A percentile compares a stretch with the other conserved stretches of the same genome.
phyloP scores from a whole-genome alignment of 2,113 vertebrate genomes.

The Mormyrus lacerda region DNA sequence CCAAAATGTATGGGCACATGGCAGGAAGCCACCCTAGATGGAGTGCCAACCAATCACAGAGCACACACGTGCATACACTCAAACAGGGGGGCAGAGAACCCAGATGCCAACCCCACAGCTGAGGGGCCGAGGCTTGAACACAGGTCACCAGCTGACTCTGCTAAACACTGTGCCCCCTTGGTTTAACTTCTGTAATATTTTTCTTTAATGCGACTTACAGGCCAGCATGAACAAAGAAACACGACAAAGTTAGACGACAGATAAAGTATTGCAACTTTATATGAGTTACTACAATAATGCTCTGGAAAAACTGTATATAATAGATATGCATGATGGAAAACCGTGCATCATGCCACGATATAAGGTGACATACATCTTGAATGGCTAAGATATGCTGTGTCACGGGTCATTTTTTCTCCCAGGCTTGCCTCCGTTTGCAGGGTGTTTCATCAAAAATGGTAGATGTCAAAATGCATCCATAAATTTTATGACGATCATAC shows the following conservation, averaged over 20 bases:
- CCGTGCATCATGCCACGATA: neutral
- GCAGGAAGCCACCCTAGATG: neutral
- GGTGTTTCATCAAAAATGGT: neutral
- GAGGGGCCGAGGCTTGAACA: neutral
- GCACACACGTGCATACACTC: neutral
- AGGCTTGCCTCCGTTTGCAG: neutral
- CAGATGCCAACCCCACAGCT: neutral
- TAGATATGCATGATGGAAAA: neutral
- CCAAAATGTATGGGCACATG: neutral
- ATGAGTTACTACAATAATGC: neutral
- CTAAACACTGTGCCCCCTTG: neutral
- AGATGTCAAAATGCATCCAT: constrained; percentile 26
- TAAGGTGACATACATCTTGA: neutral
- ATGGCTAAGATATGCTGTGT: neutral
- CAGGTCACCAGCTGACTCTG: neutral
- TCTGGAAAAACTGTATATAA: neutral
- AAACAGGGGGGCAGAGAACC: neutral
- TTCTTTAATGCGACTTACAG: neutral
- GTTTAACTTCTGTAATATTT: neutral
- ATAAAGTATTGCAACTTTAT: neutral
- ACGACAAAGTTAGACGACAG: neutral
- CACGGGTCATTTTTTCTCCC: neutral
- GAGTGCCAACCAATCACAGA: neutral
- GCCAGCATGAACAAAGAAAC: neutral
- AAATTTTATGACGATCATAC: constrained; percentile 42